Percentiles rank a stretch among this genome's conserved stretches.
Evolutionary conservation across 2,797 vertebrate species (phyloP).

Genomic region (Myoxocephalus aenaeus): DNA sequence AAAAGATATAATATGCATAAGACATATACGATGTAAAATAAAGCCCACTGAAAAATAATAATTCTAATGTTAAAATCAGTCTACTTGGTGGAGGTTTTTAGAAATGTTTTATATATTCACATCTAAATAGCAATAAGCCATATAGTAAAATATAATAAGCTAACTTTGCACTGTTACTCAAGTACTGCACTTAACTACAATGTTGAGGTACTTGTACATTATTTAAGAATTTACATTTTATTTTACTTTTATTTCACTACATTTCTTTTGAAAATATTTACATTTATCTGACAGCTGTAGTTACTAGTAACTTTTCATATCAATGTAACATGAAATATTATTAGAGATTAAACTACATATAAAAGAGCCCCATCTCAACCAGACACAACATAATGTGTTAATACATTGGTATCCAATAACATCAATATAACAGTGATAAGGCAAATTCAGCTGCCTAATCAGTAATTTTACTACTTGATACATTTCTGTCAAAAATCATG

Average conservation of each 20-base stretch:
- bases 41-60: background rate
- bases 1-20: background rate
- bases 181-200: constrained; percentile 4
- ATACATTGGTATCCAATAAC: background rate
- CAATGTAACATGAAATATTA: background rate
- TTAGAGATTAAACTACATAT: constrained; percentile 5
- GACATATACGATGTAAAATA: background rate
- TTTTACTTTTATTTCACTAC: constrained; percentile 7
- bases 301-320: background rate
- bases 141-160: constrained; percentile 6
- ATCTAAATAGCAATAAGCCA: constrained; percentile 20
- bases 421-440: constrained; percentile 16
- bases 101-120: constrained; percentile 25
- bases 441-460: constrained; percentile 5
- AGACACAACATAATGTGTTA: background rate
- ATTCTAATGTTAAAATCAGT: background rate
- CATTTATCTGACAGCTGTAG: constrained; percentile 6
- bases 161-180: constrained; percentile 19
- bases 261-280: constrained; percentile 3
- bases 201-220: constrained; percentile 15
- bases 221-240: constrained; percentile 11
- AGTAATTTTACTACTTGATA: constrained; percentile 21
- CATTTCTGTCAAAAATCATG: constrained; percentile 17
- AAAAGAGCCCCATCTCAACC: background rate
- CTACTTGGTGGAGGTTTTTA: background rate